Conservation (phyloP, 2,888 invertebrate species). For the Tetragonula carbonaria region DNA sequence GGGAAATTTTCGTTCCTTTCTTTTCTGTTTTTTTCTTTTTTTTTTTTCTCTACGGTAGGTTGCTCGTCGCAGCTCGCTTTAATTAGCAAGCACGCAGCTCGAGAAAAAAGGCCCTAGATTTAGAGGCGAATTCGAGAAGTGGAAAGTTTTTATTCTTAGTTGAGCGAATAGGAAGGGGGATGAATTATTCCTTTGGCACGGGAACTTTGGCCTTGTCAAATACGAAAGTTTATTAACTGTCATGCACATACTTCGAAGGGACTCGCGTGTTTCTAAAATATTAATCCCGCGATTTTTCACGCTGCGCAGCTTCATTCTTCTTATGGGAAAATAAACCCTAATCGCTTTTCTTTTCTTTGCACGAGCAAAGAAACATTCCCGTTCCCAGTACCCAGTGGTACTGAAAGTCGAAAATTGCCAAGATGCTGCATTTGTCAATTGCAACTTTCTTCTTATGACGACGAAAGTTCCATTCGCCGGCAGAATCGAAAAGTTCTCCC, state of each 20-base stretch:
- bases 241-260: not conserved
- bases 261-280: not conserved
- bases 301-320: too few species aligned
- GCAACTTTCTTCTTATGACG: too few species aligned
- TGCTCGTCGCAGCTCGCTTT: conserved; percentile 49
- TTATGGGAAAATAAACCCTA: too few species aligned
- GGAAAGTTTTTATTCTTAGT: conserved; percentile 29
- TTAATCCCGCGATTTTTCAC: not conserved
- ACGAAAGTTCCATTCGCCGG: too few species aligned
- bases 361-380: too few species aligned
- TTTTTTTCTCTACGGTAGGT: not conserved
- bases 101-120: conserved; percentile 18
- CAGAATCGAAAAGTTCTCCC: too few species aligned
- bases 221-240: conserved; percentile 31
- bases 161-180: conserved; percentile 22
- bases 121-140: conserved; percentile 19
- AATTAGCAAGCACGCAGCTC: conserved; percentile 48
- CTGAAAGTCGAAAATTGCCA: too few species aligned
- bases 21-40: too few species aligned
- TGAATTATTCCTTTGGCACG: conserved; percentile 35
- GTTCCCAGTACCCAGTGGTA: too few species aligned
- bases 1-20: not conserved
- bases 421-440: too few species aligned
- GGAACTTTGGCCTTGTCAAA: not conserved
- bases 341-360: too few species aligned